phyloP scores from a whole-genome alignment of 2,888 invertebrate genomes.

The Escarpia spicata region DNA sequence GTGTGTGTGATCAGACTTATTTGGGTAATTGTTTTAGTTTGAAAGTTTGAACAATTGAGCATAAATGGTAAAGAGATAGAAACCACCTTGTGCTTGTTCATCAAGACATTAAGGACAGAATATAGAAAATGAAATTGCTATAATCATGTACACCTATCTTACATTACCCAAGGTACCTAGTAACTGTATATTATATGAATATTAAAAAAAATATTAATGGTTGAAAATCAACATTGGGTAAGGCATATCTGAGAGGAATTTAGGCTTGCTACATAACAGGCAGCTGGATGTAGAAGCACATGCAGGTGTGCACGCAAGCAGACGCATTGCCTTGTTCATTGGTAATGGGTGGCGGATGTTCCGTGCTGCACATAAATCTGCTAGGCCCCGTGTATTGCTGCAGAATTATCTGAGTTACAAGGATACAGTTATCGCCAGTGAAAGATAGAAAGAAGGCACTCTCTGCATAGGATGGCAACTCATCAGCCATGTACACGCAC shows the following conservation, averaged over 20 bases:
- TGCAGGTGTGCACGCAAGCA: not conserved
- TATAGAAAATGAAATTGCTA: not conserved
- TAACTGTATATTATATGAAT: not conserved
- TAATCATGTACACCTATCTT: not conserved
- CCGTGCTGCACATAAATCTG: slow-evolving; percentile 5
- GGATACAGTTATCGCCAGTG: not conserved
- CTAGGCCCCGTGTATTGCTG: not conserved
- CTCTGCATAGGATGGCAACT: not conserved
- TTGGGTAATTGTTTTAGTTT: too few species aligned
- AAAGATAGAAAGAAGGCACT: not conserved
- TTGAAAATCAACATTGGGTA: not conserved
- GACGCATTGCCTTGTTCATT: not conserved
- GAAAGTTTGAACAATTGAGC: too few species aligned
- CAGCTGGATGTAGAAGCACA: not conserved
- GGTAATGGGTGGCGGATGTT: not conserved
- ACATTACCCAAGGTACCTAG: not conserved
- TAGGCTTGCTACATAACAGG: not conserved
- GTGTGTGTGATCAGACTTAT: not conserved
- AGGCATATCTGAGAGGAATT: not conserved
- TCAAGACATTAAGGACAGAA: not conserved
- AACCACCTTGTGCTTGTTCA: not conserved
- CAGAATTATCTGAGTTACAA: slow-evolving; percentile 6
- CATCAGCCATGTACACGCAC: not conserved
- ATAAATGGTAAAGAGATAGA: not conserved
- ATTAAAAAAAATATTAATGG: not conserved